A percentile compares a stretch with the other conserved stretches of the same genome.
phyloP scores from a whole-genome alignment of 2,888 invertebrate genomes.

The Ormyrus rosae region DNA sequence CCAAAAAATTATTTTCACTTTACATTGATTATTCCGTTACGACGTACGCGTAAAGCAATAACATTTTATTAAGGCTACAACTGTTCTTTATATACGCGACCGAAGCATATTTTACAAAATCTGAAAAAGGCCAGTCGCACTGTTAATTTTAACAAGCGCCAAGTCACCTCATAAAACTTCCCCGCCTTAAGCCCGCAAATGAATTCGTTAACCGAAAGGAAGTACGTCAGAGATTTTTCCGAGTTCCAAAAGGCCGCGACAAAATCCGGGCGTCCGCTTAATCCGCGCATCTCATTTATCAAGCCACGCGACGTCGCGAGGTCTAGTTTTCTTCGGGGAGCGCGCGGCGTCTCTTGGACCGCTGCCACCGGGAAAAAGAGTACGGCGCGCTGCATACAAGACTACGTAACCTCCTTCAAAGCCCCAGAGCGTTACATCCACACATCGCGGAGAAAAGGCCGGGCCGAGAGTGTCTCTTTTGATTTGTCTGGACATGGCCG shows the following conservation, averaged over 20 bases:
- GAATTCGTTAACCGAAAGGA: no score
- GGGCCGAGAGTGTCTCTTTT: conserved; percentile 4
- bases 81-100: no score
- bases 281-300: conserved; percentile 51
- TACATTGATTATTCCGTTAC: no score
- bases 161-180: no score
- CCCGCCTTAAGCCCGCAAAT: no score
- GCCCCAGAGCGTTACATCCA: neutral
- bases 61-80: no score
- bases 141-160: no score
- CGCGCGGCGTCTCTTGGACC: conserved; percentile 27
- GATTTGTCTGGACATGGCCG: conserved; percentile 20
- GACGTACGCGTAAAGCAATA: no score
- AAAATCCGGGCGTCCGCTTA: conserved; percentile 12
- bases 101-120: no score
- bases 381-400: conserved; percentile 12
- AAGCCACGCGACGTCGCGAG: conserved; percentile 19
- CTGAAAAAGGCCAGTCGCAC: no score
- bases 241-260: conserved; percentile 20
- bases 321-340: conserved; percentile 43
- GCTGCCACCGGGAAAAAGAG: conserved; percentile 39
- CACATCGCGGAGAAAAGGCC: neutral
- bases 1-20: no score
- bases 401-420: conserved; percentile 29
- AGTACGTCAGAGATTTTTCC: neutral